Conservation (phyloP, 2,888 invertebrate species). For the Ectropis crepuscularia region DNA sequence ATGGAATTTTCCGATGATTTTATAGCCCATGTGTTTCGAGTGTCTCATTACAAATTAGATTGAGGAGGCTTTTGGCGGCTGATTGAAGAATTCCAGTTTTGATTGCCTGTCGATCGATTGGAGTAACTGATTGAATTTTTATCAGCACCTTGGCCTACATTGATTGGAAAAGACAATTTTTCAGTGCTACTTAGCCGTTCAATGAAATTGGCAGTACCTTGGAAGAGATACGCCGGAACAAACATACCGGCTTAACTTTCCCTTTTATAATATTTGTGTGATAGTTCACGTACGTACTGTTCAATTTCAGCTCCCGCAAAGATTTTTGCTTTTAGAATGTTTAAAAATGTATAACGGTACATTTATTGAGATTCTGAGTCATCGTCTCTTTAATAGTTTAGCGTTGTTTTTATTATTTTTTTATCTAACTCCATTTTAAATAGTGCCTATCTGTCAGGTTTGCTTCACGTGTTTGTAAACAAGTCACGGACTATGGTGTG, state of each 20-base stretch:
- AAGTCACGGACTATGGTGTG: neutral
- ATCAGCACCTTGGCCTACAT: neutral
- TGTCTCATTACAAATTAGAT: conserved; percentile 12
- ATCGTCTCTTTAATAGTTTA: conserved; percentile 4
- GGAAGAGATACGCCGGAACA: too few relatives aligned
- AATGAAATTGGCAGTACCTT: conserved; percentile 16
- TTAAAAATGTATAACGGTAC: neutral
- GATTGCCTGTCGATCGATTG: conserved; percentile 33
- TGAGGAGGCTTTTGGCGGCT: conserved; percentile 22
- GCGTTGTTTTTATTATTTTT: conserved; percentile 14
- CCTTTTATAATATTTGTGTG: too few relatives aligned
- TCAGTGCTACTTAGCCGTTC: conserved; percentile 2
- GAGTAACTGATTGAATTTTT: conserved; percentile 18
- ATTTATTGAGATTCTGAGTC: conserved; percentile 12
- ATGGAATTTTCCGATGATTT: conserved; percentile 9
- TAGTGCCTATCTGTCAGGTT: conserved; percentile 12
- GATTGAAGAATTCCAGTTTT: conserved; percentile 31
- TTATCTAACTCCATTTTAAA: conserved; percentile 1
- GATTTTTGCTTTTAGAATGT: conserved; percentile 3
- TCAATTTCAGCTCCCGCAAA: conserved; percentile 1
- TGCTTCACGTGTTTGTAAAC: conserved; percentile 25
- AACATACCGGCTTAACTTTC: too few relatives aligned
- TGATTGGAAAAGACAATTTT: conserved; percentile 35
- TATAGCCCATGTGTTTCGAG: neutral
- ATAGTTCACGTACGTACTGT: neutral